Percentiles rank a stretch among this genome's conserved stretches.
Evolutionary conservation across 1,140 invertebrate species (phyloP).

Genomic region (Batillaria attramentaria): DNA sequence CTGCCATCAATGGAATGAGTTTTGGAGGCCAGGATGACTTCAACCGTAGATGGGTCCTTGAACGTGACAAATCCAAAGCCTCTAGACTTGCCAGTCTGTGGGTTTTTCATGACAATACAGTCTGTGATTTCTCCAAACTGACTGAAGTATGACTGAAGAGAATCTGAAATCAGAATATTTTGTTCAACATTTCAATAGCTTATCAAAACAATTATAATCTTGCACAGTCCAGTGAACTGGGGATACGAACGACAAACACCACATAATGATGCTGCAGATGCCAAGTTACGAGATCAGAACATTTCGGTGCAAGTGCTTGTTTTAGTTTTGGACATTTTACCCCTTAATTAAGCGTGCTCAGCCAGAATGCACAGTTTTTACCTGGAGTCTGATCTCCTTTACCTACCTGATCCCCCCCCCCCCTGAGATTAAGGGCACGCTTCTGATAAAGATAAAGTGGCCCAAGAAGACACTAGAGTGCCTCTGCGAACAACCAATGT

Average conservation of each 20-base stretch:
- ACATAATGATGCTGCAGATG: not conserved
- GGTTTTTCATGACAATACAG: constrained; percentile 99
- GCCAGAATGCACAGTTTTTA: not conserved
- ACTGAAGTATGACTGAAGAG: constrained; percentile 92
- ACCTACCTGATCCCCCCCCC: not conserved
- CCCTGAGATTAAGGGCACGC: too few relatives aligned
- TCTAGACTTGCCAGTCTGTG: constrained; percentile 94
- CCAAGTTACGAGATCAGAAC: not conserved
- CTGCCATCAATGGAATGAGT: constrained; percentile 93
- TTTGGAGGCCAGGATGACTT: constrained; percentile 89
- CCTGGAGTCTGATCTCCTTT: not conserved
- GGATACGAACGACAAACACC: not conserved
- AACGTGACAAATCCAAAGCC: constrained; percentile 99
- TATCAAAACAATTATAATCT: not conserved
- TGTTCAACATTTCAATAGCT: not conserved
- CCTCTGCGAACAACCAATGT: not conserved
- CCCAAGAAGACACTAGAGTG: too few relatives aligned
- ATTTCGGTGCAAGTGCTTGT: not conserved
- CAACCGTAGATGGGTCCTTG: constrained; percentile 91
- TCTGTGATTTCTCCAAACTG: constrained; percentile 97
- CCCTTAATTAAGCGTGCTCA: not conserved
- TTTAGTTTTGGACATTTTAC: not conserved
- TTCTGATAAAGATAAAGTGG: too few relatives aligned
- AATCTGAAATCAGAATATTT: constrained; percentile 76
- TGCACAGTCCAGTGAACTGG: not conserved